phyloP scores from a whole-genome alignment of 2,888 invertebrate genomes.

The Athetis lepigone region DNA sequence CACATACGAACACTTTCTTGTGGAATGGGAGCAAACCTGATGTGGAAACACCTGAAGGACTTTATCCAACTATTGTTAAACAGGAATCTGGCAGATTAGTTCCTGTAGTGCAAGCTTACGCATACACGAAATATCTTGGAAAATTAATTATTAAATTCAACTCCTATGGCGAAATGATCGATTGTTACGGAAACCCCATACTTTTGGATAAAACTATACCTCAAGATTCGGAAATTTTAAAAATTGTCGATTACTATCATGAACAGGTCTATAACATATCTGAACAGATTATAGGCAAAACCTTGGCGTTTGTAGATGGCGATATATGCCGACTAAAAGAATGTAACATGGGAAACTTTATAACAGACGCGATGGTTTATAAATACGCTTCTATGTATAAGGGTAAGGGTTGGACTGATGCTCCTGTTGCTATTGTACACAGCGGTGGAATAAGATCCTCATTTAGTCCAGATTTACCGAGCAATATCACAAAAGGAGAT shows the following conservation, averaged over 20 bases:
- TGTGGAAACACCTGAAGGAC: constrained; percentile 92
- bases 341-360: constrained; percentile 96
- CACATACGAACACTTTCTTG: constrained; percentile 97
- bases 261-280: constrained; percentile 89
- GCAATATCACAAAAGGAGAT: constrained; percentile 93
- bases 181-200: constrained; percentile 94
- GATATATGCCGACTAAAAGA: constrained; percentile 92
- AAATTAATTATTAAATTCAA: constrained; percentile 93
- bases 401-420: constrained; percentile 93
- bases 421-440: constrained; percentile 94
- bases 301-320: constrained; percentile 93
- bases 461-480: constrained; percentile 80
- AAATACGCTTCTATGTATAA: constrained; percentile 87
- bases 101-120: constrained; percentile 96
- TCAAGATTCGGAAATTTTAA: constrained; percentile 92
- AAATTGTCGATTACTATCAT: constrained; percentile 91
- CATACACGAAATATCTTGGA: constrained; percentile 97
- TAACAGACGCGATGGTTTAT: constrained; percentile 94
- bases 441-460: constrained; percentile 94
- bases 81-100: constrained; percentile 93
- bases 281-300: constrained; percentile 91
- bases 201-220: constrained; percentile 92
- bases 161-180: constrained; percentile 92
- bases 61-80: constrained; percentile 94
- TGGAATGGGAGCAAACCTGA: constrained; percentile 94